Conservation (phyloP, 2,888 invertebrate genomes). For the Globia sparganii region DNA sequence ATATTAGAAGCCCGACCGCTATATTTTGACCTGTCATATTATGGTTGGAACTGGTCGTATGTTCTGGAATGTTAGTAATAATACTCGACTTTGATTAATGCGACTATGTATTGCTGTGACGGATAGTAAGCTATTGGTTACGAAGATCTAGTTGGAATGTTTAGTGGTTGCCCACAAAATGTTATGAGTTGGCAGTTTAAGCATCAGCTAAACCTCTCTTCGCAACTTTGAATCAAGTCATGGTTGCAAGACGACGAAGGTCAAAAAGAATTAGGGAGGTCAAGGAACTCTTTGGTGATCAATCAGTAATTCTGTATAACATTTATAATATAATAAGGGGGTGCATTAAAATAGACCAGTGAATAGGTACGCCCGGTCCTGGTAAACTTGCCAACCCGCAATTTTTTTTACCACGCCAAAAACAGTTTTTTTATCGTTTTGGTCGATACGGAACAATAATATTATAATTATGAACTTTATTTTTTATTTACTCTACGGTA, state of each 20-base stretch:
- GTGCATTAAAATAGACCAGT: too few relatives aligned
- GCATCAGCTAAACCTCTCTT: not conserved
- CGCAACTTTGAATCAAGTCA: not conserved
- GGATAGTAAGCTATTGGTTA: slow-evolving; percentile 46
- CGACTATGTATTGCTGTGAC: slow-evolving; percentile 39
- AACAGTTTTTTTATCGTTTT: too few relatives aligned
- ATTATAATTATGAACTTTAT: too few relatives aligned
- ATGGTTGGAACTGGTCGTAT: slow-evolving; percentile 17
- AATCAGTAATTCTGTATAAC: not conserved
- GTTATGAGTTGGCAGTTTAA: not conserved
- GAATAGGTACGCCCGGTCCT: too few relatives aligned
- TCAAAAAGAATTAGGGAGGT: not conserved
- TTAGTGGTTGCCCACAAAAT: not conserved
- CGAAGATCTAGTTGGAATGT: slow-evolving; percentile 27
- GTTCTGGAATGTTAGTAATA: slow-evolving; percentile 62
- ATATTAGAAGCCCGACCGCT: not conserved
- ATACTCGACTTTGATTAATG: slow-evolving; percentile 66
- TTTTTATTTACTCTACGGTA: too few relatives aligned
- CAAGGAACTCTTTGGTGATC: not conserved
- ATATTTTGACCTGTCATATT: slow-evolving; percentile 40
- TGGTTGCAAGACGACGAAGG: not conserved
- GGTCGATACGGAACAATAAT: too few relatives aligned
- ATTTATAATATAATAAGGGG: not conserved
- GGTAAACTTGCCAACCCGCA: too few relatives aligned
- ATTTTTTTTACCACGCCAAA: too few relatives aligned